Base-by-base conservation (phyloP, 2,888 invertebrate genomes). In the Drosophila buzzatii region DNA sequence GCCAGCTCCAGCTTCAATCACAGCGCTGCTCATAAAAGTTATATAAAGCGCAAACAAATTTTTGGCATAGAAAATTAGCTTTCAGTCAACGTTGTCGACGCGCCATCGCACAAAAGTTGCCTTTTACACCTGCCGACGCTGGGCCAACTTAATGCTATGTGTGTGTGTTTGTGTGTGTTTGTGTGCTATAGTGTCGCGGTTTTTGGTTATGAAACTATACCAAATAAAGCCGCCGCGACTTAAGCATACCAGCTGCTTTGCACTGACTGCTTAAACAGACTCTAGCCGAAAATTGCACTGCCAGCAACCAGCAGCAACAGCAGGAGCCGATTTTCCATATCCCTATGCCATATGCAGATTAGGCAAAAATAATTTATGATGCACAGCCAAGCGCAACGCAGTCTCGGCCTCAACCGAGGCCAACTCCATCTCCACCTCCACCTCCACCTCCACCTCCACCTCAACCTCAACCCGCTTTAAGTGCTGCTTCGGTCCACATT, bases 291-390 rank as follows among this genome's bases (percentile, higher is more conserved):
- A 66, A 53, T 65, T 65, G 58, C 45, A 58, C 33, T 35, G 57
- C 44, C 44, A 57, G 35, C 44, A 35, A 20, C 16, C 33, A n/a
- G 33, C 57, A 16, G 14, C 9, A 18, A 35, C 57, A 35, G 44
- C 7, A 37, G 39, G 7, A 20, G 44, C 57, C 72, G 64, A 76
- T 68, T 65, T 72, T 23, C 27, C 62, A 60, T 77, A 76, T 73
- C 70, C 71, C 44, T 55, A 18, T 72, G 70, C 81, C 73, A 67
- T 76, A 81, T 86, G 84, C 89, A 81, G 89, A 89, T 85, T 89
- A 78, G 72, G 73, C 81, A 53, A 79, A 71, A 79, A 79, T 89
- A 76, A 85, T 85, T 85, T 85, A 83, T 83, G 76, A 68, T 69
- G 75, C 74, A 64, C 72, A 70, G 75, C 79, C 62, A 72, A 72